phyloP scores from a whole-genome alignment of 2,888 invertebrate species.

The Agrochola litura region DNA sequence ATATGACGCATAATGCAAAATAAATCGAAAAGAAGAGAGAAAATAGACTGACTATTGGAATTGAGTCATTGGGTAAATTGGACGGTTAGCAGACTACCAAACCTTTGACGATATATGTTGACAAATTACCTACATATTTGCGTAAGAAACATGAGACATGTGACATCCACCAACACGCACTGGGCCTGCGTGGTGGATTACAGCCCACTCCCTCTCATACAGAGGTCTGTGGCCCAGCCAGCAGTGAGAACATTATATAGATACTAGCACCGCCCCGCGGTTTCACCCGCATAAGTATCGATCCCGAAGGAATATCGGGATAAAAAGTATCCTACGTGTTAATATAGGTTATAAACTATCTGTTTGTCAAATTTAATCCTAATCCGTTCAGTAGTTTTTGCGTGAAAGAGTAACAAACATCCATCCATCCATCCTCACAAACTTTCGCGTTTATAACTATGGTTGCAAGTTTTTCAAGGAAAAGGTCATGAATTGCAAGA shows the following conservation, averaged over 20 bases:
- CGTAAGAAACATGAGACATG: not conserved
- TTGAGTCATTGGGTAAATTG: not conserved
- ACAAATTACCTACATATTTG: not conserved
- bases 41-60: not conserved
- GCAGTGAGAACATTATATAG: not conserved
- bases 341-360: too few relatives aligned
- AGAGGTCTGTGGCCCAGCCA: not conserved
- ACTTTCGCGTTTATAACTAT: too few relatives aligned
- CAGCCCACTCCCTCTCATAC: not conserved
- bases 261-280: too few relatives aligned
- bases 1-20: slow-evolving; percentile 9
- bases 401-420: too few relatives aligned
- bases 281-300: too few relatives aligned
- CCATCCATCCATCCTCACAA: too few relatives aligned
- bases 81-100: not conserved
- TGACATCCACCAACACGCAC: not conserved
- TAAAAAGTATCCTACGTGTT: too few relatives aligned
- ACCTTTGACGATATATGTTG: not conserved
- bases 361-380: too few relatives aligned
- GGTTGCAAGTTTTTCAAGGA: not conserved
- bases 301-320: too few relatives aligned
- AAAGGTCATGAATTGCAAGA: not conserved
- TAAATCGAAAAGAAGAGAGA: not conserved
- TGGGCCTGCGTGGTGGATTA: not conserved
- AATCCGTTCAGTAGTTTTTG: not conserved